Conservation (phyloP, 2,888 invertebrate genomes). For the Polymixis flavicincta region DNA sequence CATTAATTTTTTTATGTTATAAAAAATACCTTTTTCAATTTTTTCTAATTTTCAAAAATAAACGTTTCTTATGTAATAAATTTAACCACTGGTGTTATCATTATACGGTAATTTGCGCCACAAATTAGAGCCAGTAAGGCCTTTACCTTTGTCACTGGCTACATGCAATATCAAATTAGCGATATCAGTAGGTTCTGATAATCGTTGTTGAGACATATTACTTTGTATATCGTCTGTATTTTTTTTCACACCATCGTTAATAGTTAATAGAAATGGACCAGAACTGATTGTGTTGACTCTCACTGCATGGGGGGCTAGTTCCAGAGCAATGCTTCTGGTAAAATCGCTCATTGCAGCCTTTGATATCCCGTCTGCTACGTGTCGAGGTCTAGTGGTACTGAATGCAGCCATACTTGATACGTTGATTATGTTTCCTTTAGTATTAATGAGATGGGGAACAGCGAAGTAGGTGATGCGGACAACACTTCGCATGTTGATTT, state of each 20-base stretch:
- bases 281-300: constrained; percentile 89
- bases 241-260: background rate
- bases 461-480: constrained; percentile 65
- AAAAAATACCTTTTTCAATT: background rate
- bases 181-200: constrained; percentile 51
- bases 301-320: constrained; percentile 93
- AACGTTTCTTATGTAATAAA: background rate
- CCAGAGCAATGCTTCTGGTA: constrained; percentile 86
- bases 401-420: constrained; percentile 60
- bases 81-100: background rate
- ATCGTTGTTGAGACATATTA: background rate
- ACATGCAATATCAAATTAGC: constrained; percentile 58
- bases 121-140: constrained; percentile 58
- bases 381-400: constrained; percentile 87
- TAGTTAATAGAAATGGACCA: constrained; percentile 57
- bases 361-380: constrained; percentile 58
- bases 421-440: constrained; percentile 73
- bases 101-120: background rate
- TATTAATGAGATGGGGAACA: constrained; percentile 65
- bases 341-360: constrained; percentile 74
- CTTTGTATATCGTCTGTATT: background rate
- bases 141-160: constrained; percentile 63
- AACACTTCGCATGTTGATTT: constrained; percentile 64
- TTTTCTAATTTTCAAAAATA: background rate
- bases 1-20: too few species aligned